phyloP scores from a whole-genome alignment of 1,140 invertebrate species.

The Calosoma granatense region DNA sequence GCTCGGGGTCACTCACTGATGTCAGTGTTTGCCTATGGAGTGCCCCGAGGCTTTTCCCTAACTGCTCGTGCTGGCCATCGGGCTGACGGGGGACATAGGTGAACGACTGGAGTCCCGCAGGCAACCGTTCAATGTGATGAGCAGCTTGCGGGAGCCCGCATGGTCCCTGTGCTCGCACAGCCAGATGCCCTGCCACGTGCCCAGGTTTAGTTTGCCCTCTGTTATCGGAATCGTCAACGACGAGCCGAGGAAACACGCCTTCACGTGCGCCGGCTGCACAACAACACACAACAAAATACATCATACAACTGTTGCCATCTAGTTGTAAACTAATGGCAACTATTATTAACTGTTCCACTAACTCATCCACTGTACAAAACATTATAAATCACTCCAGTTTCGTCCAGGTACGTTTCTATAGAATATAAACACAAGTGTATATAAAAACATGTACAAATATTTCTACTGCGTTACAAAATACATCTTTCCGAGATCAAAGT shows the following conservation, averaged over 20 bases:
- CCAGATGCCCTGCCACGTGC: slow-evolving; percentile 97
- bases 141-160: slow-evolving; percentile 83
- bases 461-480: no score
- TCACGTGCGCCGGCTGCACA: slow-evolving; percentile 87
- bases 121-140: slow-evolving; percentile 84
- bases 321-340: background rate
- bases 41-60: slow-evolving; percentile 51
- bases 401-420: no score
- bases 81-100: slow-evolving; percentile 70
- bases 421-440: no score
- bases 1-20: slow-evolving; percentile 26
- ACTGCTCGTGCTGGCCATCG: slow-evolving; percentile 81
- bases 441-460: no score
- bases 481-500: no score
- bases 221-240: slow-evolving; percentile 92
- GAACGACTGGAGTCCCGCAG: slow-evolving; percentile 71
- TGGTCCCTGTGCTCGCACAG: slow-evolving; percentile 94
- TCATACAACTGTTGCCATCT: slow-evolving; percentile 17
- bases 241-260: slow-evolving; percentile 91
- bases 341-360: slow-evolving; percentile 4
- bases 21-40: slow-evolving; percentile 33
- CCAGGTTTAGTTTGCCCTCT: slow-evolving; percentile 87
- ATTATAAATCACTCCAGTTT: background rate
- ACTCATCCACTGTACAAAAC: slow-evolving; percentile 11
- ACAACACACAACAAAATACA: no score